phyloP scores from a whole-genome alignment of 2,888 invertebrate species.

The Drosophila histrio region DNA sequence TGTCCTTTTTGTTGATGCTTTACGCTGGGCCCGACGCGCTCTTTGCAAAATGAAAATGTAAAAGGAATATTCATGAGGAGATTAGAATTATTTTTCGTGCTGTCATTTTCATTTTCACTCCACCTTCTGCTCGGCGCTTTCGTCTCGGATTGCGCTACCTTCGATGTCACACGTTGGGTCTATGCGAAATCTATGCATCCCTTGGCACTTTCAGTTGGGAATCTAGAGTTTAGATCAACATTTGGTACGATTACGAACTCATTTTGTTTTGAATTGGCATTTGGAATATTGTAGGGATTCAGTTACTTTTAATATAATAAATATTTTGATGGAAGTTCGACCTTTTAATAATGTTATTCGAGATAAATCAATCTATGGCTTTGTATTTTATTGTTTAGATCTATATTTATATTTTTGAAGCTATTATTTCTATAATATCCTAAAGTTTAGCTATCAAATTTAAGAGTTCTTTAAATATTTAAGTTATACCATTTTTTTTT shows the following conservation, averaged over 20 bases:
- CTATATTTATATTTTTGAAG: no score
- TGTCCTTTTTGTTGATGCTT: conserved; percentile 74
- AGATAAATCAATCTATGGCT: no score
- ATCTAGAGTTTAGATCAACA: neutral
- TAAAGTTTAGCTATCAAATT: no score
- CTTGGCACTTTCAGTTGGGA: neutral
- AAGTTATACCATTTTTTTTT: no score
- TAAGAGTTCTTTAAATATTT: no score
- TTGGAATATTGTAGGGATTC: no score
- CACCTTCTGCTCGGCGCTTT: conserved; percentile 45
- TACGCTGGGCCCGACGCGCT: conserved; percentile 62
- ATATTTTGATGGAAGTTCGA: no score
- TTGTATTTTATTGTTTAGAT: no score
- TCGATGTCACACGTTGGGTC: neutral
- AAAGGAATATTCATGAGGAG: conserved; percentile 84
- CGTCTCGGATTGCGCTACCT: conserved; percentile 52
- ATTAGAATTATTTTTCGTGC: conserved; percentile 83
- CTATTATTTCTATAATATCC: no score
- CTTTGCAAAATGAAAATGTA: conserved; percentile 81
- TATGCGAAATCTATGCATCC: neutral
- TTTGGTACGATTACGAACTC: no score
- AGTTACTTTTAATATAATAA: neutral
- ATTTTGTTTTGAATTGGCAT: no score
- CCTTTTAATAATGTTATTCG: no score
- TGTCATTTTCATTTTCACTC: conserved; percentile 79